A percentile compares a stretch with the other conserved stretches of the same genome.
phyloP scores from a whole-genome alignment of 2,888 invertebrate genomes.

The Drosophila rellima region DNA sequence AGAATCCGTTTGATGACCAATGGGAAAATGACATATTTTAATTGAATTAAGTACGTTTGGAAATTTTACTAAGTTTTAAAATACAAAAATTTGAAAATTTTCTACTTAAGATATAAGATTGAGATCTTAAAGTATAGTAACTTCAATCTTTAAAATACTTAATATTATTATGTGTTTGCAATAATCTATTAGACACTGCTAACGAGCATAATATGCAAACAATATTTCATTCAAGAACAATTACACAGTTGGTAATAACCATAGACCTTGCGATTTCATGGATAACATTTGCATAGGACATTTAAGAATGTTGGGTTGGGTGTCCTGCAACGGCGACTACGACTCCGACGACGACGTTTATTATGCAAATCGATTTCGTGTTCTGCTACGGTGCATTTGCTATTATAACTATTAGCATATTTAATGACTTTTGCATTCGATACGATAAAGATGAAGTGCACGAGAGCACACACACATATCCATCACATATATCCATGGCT shows the following conservation, averaged over 20 bases:
- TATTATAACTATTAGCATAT: constrained; percentile 52
- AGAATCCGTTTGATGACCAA: too few species aligned
- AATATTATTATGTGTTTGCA: neutral
- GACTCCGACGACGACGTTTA: constrained; percentile 31
- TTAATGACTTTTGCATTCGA: constrained; percentile 48
- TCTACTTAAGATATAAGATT: too few species aligned
- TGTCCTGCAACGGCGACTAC: constrained; percentile 5
- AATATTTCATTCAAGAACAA: constrained; percentile 9
- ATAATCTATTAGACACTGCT: constrained; percentile 1
- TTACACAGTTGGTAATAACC: constrained; percentile 45
- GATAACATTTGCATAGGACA: constrained; percentile 41
- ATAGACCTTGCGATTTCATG: constrained; percentile 58
- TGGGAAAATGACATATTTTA: too few species aligned
- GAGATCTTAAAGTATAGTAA: too few species aligned
- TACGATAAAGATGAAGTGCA: constrained; percentile 59
- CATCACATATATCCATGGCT: neutral
- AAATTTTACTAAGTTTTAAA: too few species aligned
- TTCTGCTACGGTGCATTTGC: constrained; percentile 43
- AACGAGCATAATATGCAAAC: neutral
- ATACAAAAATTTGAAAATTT: too few species aligned
- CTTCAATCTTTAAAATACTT: too few species aligned
- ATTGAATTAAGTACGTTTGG: too few species aligned
- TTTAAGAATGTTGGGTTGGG: neutral
- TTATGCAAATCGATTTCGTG: constrained; percentile 68
- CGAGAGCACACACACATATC: constrained; percentile 30